These are phyloP conservation scores for Microctonus hyperodae DNA, from an alignment of 2,888 invertebrate species.

Conservation along the genomic window DNA sequence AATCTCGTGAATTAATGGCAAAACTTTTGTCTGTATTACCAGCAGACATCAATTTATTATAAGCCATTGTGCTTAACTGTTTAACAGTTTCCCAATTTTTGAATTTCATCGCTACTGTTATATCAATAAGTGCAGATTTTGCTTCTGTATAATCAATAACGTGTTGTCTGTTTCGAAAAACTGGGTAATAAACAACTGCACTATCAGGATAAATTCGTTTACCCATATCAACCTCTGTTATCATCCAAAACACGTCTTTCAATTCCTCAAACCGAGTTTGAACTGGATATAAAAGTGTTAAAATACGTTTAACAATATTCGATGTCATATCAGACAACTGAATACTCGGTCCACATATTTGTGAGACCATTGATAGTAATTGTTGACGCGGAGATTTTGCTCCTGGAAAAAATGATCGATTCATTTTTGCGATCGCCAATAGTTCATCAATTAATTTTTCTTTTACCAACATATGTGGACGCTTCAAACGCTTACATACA, in stretches of 20 bases:
- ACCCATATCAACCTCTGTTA: conserved; percentile 46
- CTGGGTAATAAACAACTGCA: conserved; percentile 45
- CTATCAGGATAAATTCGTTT: conserved; percentile 46
- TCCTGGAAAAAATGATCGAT: conserved; percentile 48
- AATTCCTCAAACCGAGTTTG: conserved; percentile 47
- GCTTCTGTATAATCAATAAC: conserved; percentile 48
- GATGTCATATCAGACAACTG: conserved; percentile 42
- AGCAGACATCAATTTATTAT: conserved; percentile 35
- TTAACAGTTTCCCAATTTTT: conserved; percentile 50
- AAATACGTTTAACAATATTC: conserved; percentile 48
- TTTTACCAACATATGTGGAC: conserved; percentile 43
- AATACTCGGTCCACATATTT: conserved; percentile 45
- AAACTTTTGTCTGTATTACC: conserved; percentile 22
- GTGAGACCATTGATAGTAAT: conserved; percentile 36
- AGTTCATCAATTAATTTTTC: conserved; percentile 40
- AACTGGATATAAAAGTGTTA: conserved; percentile 51
- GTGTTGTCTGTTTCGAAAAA: conserved; percentile 50
- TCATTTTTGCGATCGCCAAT: conserved; percentile 38
- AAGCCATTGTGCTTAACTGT: conserved; percentile 46
- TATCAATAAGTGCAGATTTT: conserved; percentile 37
- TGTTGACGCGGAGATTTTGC: conserved; percentile 42
- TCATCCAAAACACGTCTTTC: conserved; percentile 45
- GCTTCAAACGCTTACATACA: conserved; percentile 47
- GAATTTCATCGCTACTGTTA: conserved; percentile 39
- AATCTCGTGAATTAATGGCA: conserved; percentile 11